Evolutionary conservation across 2,797 vertebrate species (phyloP), one percentile per base, ranked within the genome.

Genomic region (Coluber constrictor): DNA sequence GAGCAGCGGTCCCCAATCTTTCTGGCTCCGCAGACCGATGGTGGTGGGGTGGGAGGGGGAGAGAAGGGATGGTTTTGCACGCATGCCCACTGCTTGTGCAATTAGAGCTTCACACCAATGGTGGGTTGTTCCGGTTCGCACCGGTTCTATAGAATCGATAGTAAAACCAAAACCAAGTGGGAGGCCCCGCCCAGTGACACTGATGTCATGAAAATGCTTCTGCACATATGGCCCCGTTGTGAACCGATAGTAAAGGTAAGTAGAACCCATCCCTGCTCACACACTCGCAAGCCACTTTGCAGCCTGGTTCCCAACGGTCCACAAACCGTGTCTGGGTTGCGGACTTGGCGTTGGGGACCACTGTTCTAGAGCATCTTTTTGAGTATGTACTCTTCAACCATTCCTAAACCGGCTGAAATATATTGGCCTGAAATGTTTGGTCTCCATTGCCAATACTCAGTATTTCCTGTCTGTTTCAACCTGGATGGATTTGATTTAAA

Each of bases 1-100:
- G n/a, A 66, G 12, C 61, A n/a, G 29, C 12, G 0, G 12, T n/a
- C 61, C 61, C 29, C 61, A 66, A 66, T 13, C 29, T 66, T 66
- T 66, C 63, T 66, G 13, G 63, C 29, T 66, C 29, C 2, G 1
- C 2, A 4, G 2, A 29, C 10, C 1, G 1, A 10, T 60, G 8
- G 8, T 60, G 23, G 23, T 0, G 2, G 8, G 3, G 27, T 29
- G 12, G 23, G 2, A 4, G 47, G 27, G 3, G 9, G 9, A 0
- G 3, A 23, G 61, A 63, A 5, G 61, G 61, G 12, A 66, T n/a
- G 12, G 2, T n/a, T 66, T 66, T 0, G 12, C 63, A 66, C 1
- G 12, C 29, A 29, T n/a, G 12, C 12, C 12, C 29, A 66, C 29
- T 15, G 12, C 29, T 15, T 66, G 29, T 66, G 63, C 63, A 66